Conservation (phyloP, 2,888 invertebrate genomes). For the Aphodius granarius region DNA sequence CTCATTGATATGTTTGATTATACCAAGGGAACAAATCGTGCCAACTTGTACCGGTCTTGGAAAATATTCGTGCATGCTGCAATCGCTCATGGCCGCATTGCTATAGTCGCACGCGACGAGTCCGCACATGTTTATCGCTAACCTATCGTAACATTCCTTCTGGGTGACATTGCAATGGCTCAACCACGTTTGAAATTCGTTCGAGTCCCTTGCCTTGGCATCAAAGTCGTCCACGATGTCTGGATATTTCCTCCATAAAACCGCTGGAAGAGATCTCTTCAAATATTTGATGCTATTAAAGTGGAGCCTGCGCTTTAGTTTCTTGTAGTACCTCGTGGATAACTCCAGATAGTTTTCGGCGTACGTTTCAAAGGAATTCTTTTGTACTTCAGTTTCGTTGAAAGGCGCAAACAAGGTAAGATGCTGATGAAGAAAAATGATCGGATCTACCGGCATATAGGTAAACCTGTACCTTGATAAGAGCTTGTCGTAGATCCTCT, state of each 20-base stretch:
- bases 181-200: conserved; percentile 23
- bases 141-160: conserved; percentile 13
- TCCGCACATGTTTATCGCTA: conserved; percentile 21
- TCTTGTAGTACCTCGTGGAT: conserved; percentile 16
- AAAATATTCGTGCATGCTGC: conserved; percentile 16
- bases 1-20: conserved; percentile 5
- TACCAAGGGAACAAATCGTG: not conserved
- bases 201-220: not conserved
- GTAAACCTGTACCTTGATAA: conserved; percentile 18
- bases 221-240: not conserved
- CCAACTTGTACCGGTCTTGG: not conserved
- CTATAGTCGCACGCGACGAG: conserved; percentile 15
- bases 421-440: conserved; percentile 11
- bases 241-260: conserved; percentile 6
- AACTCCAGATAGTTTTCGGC: conserved; percentile 12
- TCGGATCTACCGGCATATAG: conserved; percentile 15
- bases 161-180: conserved; percentile 18
- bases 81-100: not conserved
- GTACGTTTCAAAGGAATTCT: conserved; percentile 15
- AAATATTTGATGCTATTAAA: conserved; percentile 3
- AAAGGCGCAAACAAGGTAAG: not conserved
- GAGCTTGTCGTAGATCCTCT: conserved; percentile 3
- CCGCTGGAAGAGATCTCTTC: conserved; percentile 14
- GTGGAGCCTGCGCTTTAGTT: conserved; percentile 1
- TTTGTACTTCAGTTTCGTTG: not conserved